phyloP scores from a whole-genome alignment of 2,797 vertebrate genomes.

The Synaphobranchus kaupii region DNA sequence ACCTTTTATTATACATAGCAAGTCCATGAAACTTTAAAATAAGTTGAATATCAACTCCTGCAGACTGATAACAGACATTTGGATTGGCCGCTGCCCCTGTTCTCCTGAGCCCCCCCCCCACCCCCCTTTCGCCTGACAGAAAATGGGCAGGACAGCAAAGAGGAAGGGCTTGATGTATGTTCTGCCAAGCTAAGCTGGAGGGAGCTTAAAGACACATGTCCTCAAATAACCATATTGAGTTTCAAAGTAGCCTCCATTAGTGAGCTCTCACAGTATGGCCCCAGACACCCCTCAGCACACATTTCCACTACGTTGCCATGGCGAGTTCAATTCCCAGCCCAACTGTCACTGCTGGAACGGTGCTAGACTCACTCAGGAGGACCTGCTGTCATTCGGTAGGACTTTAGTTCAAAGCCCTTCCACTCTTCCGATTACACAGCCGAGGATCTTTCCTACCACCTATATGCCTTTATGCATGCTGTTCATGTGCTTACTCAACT shows the following conservation, averaged over 20 bases:
- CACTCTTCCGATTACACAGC: not conserved
- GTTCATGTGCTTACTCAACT: not conserved
- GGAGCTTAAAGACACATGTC: slow-evolving; percentile 74
- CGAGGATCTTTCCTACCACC: not conserved
- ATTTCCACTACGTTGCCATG: slow-evolving; percentile 57
- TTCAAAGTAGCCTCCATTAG: slow-evolving; percentile 75
- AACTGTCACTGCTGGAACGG: slow-evolving; percentile 81
- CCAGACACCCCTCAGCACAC: slow-evolving; percentile 61
- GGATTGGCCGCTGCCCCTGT: not conserved
- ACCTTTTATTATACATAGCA: slow-evolving; percentile 13
- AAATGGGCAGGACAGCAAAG: slow-evolving; percentile 76
- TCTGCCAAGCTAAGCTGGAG: slow-evolving; percentile 75
- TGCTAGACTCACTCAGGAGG: slow-evolving; percentile 68
- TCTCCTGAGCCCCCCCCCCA: not conserved
- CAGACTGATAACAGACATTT: slow-evolving; percentile 77
- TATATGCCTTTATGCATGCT: not conserved
- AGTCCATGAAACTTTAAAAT: slow-evolving; percentile 74
- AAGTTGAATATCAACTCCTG: slow-evolving; percentile 29
- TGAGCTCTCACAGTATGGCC: slow-evolving; percentile 67
- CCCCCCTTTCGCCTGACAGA: slow-evolving; percentile 58
- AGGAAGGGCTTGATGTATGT: slow-evolving; percentile 69
- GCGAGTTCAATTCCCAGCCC: slow-evolving; percentile 76
- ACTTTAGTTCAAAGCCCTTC: not conserved
- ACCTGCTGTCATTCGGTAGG: not conserved
- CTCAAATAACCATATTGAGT: slow-evolving; percentile 66